These are phyloP conservation scores for Aethina tumida DNA, from an alignment of 1,140 invertebrate species.

Conservation along the genomic window DNA sequence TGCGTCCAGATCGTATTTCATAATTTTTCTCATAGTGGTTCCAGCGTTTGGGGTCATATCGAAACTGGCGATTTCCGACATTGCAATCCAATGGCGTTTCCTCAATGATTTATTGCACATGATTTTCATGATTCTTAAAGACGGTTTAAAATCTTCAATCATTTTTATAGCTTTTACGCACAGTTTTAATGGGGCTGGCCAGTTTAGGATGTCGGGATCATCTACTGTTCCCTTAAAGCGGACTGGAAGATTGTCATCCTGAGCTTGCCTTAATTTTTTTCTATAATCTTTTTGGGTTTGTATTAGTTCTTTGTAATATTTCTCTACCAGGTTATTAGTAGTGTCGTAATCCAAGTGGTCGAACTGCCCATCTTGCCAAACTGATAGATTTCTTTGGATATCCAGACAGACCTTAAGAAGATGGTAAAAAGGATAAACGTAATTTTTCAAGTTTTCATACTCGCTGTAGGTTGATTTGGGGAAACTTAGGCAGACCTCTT, in stretches of 20 bases:
- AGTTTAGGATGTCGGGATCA: conserved; percentile 62
- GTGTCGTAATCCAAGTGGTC: conserved; percentile 61
- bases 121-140: conserved; percentile 67
- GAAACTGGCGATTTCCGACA: conserved; percentile 70
- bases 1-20: conserved; percentile 61
- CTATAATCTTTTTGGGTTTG: conserved; percentile 72
- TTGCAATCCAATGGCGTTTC: conserved; percentile 81
- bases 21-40: conserved; percentile 69
- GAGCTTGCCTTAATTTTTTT: conserved; percentile 67
- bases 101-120: conserved; percentile 78
- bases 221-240: conserved; percentile 55
- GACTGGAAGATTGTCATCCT: conserved; percentile 53
- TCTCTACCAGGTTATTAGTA: conserved; percentile 60
- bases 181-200: conserved; percentile 67
- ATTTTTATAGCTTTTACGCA: conserved; percentile 42
- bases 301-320: conserved; percentile 59
- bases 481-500: conserved; percentile 78
- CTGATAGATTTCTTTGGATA: conserved; percentile 67
- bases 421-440: conserved; percentile 53
- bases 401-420: conserved; percentile 46
- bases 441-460: conserved; percentile 60
- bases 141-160: conserved; percentile 70
- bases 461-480: conserved; percentile 62
- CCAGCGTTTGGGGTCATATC: conserved; percentile 74
- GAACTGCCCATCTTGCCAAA: conserved; percentile 86